phyloP scores from a whole-genome alignment of 2,888 invertebrate genomes.

The Fragum sueziense region DNA sequence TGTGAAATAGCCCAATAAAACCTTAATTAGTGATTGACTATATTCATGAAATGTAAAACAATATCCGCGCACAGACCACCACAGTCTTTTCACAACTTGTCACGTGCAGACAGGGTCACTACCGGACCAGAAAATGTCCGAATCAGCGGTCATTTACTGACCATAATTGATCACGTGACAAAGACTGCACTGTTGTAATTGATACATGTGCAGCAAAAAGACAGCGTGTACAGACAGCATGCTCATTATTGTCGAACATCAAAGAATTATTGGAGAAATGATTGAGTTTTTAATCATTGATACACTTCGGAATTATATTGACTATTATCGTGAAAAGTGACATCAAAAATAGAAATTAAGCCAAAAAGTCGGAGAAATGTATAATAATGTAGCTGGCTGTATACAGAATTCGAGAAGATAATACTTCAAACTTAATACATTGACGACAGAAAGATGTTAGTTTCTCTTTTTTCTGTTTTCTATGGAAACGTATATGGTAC shows the following conservation, averaged over 20 bases:
- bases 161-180: slow-evolving; percentile 53
- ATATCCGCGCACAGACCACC: slow-evolving; percentile 20
- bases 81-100: slow-evolving; percentile 55
- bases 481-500: too few relatives aligned
- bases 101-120: slow-evolving; percentile 52
- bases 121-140: slow-evolving; percentile 43
- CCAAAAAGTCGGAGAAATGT: too few relatives aligned
- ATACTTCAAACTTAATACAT: too few relatives aligned
- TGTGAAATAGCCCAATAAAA: slow-evolving; percentile 34
- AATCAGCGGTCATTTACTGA: slow-evolving; percentile 45
- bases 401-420: too few relatives aligned
- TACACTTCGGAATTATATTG: too few relatives aligned
- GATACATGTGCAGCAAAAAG: slow-evolving; percentile 3
- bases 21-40: slow-evolving; percentile 43
- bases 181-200: slow-evolving; percentile 15
- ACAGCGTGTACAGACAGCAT: neutral
- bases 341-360: too few relatives aligned
- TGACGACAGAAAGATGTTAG: too few relatives aligned
- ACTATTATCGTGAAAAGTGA: too few relatives aligned
- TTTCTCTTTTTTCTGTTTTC: too few relatives aligned
- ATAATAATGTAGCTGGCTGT: too few relatives aligned
- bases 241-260: slow-evolving; percentile 16
- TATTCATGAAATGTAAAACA: slow-evolving; percentile 53
- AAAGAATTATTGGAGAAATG: slow-evolving; percentile 8
- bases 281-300: slow-evolving; percentile 5